phyloP scores from a whole-genome alignment of 2,888 invertebrate genomes.

The Conomelus anceps region DNA sequence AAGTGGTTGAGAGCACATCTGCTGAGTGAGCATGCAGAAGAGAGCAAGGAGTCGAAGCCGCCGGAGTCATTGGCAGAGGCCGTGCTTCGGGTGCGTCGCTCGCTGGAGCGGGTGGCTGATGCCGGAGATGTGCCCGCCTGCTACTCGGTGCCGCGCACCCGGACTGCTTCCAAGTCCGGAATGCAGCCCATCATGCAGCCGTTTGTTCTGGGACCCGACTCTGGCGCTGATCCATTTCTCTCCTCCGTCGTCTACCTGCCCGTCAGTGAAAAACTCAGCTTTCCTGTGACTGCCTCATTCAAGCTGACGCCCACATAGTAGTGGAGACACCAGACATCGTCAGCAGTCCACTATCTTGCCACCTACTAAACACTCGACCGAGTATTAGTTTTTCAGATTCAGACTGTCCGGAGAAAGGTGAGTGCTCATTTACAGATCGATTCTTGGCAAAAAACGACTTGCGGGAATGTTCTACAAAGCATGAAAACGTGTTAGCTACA shows the following conservation, averaged over 20 bases:
- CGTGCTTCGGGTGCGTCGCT: constrained; percentile 36
- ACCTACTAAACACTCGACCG: background rate
- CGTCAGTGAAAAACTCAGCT: constrained; percentile 78
- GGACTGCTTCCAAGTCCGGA: constrained; percentile 1
- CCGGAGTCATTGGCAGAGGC: constrained; percentile 49
- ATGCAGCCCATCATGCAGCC: constrained; percentile 77
- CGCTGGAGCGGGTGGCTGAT: constrained; percentile 49
- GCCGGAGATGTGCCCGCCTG: constrained; percentile 53
- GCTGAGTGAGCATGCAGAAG: constrained; percentile 74
- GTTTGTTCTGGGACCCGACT: constrained; percentile 69
- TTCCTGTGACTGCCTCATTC: constrained; percentile 83
- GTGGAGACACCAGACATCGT: background rate
- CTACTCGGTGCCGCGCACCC: constrained; percentile 54
- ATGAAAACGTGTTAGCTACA: background rate
- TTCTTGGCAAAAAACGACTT: background rate
- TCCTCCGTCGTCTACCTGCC: constrained; percentile 92
- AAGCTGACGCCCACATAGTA: constrained; percentile 83
- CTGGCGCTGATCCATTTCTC: constrained; percentile 46
- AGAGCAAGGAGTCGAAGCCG: constrained; percentile 57
- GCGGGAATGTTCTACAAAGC: background rate
- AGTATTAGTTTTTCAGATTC: background rate
- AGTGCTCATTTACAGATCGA: background rate
- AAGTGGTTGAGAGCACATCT: constrained; percentile 85
- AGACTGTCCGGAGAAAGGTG: background rate
- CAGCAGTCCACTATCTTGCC: background rate